Percentiles rank a stretch among this genome's conserved stretches.
Conservation (phyloP, 2,888 invertebrate genomes). For the Hybos culiciformis region DNA sequence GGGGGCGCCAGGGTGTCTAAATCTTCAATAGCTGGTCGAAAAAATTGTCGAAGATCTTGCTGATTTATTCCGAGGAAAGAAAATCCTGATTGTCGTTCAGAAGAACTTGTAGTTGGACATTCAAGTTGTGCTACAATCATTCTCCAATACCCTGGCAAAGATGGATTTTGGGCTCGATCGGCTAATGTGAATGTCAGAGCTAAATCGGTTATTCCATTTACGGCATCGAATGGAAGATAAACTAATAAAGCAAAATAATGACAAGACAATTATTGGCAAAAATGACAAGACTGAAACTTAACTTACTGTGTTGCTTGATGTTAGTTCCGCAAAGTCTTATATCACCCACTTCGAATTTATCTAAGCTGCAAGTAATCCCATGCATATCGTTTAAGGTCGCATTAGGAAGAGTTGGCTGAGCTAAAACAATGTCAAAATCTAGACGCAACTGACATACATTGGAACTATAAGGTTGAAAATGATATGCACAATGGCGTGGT, state of each 20-base stretch:
- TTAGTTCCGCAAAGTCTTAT: conserved; percentile 45
- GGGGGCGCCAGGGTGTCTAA: conserved; percentile 39
- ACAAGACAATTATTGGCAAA: no score
- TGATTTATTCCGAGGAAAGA: conserved; percentile 25
- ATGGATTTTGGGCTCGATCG: conserved; percentile 28
- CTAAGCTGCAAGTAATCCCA: conserved; percentile 12
- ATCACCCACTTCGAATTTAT: conserved; percentile 23
- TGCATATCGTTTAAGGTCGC: conserved; percentile 17
- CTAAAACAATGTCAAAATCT: conserved; percentile 22
- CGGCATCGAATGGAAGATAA: conserved; percentile 28
- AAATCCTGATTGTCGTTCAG: conserved; percentile 14
- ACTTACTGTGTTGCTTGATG: conserved; percentile 44
- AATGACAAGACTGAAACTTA: no score
- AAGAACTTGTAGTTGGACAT: conserved; percentile 28
- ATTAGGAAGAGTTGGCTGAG: conserved; percentile 24
- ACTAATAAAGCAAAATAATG: conserved; percentile 13
- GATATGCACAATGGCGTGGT: conserved; percentile 21
- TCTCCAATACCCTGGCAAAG: conserved; percentile 42
- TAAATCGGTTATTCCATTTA: conserved; percentile 23
- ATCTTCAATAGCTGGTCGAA: no score
- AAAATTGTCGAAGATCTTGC: conserved; percentile 15
- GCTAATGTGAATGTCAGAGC: conserved; percentile 38
- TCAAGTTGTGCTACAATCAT: conserved; percentile 48
- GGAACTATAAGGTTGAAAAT: conserved; percentile 25
- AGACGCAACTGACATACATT: conserved; percentile 31